These are phyloP conservation scores for Muntiacus muntjak DNA, from an alignment of 2,113 vertebrate species.

Conservation along the genomic window DNA sequence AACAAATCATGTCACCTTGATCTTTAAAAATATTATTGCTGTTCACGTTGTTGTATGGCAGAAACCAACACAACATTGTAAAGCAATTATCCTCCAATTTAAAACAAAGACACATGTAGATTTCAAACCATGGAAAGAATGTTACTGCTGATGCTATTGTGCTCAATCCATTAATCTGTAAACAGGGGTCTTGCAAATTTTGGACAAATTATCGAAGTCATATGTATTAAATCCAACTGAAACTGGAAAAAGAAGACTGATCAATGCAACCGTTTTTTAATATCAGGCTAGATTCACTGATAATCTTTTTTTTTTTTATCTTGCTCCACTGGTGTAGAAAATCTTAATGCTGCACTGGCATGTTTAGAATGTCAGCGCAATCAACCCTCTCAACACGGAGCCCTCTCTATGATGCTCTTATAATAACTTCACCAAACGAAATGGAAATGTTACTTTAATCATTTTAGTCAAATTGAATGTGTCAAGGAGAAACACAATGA, in stretches of 20 bases:
- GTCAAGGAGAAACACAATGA: slow-evolving; percentile 33
- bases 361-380: background rate
- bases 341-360: background rate
- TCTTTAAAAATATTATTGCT: background rate
- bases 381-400: background rate
- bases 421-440: slow-evolving; percentile 23
- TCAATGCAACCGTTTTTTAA: background rate
- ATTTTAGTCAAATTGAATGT: slow-evolving; percentile 45
- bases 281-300: background rate
- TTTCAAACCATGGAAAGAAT: background rate
- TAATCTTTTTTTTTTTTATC: background rate
- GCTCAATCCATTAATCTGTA: background rate
- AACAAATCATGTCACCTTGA: background rate
- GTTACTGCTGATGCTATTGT: background rate
- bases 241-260: background rate
- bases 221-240: background rate
- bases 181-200: background rate
- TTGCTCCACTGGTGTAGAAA: background rate
- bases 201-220: slow-evolving; percentile 3
- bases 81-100: background rate
- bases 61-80: background rate
- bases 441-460: slow-evolving; percentile 29
- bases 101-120: background rate
- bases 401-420: background rate
- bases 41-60: background rate